Conservation (phyloP, 2,888 invertebrate species). For the Apamea sordens region DNA sequence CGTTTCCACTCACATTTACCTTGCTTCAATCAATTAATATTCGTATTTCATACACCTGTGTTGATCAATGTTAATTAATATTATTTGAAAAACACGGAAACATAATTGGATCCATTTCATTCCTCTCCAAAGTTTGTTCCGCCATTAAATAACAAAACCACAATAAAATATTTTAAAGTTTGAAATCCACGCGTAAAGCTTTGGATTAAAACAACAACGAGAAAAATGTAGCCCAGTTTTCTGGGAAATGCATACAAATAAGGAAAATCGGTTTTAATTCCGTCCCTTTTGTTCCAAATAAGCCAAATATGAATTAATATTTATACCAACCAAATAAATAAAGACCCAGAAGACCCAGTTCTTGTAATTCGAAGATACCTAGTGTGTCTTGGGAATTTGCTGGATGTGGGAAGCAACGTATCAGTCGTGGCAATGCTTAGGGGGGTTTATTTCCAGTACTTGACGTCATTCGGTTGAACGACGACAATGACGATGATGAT, state of each 20-base stretch:
- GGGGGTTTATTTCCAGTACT: background rate
- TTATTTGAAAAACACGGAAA: background rate
- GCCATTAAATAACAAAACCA: background rate
- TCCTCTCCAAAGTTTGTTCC: background rate
- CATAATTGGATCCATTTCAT: background rate
- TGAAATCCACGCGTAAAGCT: background rate
- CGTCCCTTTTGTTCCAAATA: slow-evolving; percentile 9
- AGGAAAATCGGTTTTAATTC: slow-evolving; percentile 15
- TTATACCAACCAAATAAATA: background rate
- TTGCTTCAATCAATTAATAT: background rate
- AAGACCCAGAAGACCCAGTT: background rate
- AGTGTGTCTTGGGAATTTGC: too few relatives aligned
- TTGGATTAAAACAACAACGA: background rate
- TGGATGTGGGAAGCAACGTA: background rate
- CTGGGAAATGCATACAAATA: background rate
- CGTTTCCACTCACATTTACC: background rate
- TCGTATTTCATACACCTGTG: background rate
- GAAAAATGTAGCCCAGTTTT: background rate
- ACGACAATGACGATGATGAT: background rate
- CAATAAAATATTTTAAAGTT: background rate
- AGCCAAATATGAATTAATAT: background rate
- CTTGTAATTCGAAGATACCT: background rate
- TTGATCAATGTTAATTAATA: background rate
- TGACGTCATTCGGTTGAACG: background rate
- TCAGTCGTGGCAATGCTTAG: background rate